phyloP scores from a whole-genome alignment of 2,113 vertebrate genomes.

The Crotalus viridis region DNA sequence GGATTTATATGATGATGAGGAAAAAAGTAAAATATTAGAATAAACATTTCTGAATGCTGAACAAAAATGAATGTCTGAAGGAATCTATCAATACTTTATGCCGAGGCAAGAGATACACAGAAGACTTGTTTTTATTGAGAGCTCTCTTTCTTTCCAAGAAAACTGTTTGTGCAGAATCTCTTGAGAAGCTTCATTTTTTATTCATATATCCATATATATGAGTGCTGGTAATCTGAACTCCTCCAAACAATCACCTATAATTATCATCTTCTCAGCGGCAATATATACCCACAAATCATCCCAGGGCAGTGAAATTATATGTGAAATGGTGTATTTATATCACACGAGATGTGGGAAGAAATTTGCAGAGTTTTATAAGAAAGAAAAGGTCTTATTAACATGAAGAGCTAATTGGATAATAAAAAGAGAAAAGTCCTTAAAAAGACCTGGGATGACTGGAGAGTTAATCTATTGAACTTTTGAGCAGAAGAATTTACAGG shows the following conservation, averaged over 20 bases:
- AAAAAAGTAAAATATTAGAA: slow-evolving; percentile 50
- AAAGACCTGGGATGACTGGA: slow-evolving; percentile 37
- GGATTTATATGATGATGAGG: slow-evolving; percentile 45
- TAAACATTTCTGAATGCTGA: slow-evolving; percentile 47
- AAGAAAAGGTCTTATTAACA: slow-evolving; percentile 56
- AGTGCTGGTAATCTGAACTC: slow-evolving; percentile 59
- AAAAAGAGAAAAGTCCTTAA: slow-evolving; percentile 42
- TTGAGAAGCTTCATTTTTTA: slow-evolving; percentile 63
- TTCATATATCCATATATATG: slow-evolving; percentile 64
- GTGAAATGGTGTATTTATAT: slow-evolving; percentile 45
- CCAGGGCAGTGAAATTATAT: slow-evolving; percentile 47
- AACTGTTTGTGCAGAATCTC: slow-evolving; percentile 62
- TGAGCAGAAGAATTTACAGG: slow-evolving; percentile 40
- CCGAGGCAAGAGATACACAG: slow-evolving; percentile 27
- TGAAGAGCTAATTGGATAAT: slow-evolving; percentile 64
- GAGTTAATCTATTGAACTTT: slow-evolving; percentile 51
- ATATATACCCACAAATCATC: slow-evolving; percentile 60
- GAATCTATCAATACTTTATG: slow-evolving; percentile 47
- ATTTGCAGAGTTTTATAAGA: slow-evolving; percentile 28
- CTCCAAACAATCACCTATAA: slow-evolving; percentile 67
- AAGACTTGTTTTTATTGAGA: slow-evolving; percentile 55
- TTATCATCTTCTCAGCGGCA: slow-evolving; percentile 57
- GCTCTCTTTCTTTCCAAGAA: slow-evolving; percentile 62
- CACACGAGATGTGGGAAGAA: slow-evolving; percentile 46
- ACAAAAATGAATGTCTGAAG: slow-evolving; percentile 48